Conservation (phyloP, 2,113 vertebrate genomes). For the Burhinus bistriatus region DNA sequence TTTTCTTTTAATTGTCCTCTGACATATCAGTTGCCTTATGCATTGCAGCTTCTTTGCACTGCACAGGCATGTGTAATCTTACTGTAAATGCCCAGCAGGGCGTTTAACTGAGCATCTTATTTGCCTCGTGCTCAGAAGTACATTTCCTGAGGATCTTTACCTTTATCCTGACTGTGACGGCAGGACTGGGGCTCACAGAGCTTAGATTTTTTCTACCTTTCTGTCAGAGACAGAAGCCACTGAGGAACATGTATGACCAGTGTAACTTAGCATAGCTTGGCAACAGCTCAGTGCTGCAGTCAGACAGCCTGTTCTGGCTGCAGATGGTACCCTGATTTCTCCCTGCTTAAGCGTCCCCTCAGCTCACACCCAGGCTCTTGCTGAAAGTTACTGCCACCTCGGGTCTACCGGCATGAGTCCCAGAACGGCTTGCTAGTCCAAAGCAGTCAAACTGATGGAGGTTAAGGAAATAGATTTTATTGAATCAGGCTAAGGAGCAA, state of each 20-base stretch:
- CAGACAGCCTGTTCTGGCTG: constrained; percentile 49
- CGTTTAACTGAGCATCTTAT: neutral
- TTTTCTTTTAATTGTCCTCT: neutral
- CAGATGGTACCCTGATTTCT: constrained; percentile 52
- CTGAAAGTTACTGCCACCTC: neutral
- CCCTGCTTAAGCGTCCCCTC: neutral
- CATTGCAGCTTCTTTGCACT: neutral
- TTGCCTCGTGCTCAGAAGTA: neutral
- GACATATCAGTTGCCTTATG: neutral
- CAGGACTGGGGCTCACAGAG: neutral
- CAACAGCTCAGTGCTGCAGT: constrained; percentile 5
- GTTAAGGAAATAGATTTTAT: neutral
- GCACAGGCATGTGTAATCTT: fast-evolving
- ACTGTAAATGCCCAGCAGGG: neutral
- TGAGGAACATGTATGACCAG: neutral
- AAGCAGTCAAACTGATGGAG: neutral
- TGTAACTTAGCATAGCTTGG: constrained; percentile 30
- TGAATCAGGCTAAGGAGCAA: neutral
- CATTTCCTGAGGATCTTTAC: neutral
- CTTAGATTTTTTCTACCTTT: neutral
- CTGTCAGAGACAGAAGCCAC: neutral
- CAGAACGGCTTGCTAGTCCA: neutral
- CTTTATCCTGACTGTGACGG: neutral
- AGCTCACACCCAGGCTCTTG: constrained; percentile 1
- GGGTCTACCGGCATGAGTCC: neutral